These are phyloP conservation scores for Seira ritae DNA, from an alignment of 2,888 invertebrate genomes.

Conservation along the genomic window DNA sequence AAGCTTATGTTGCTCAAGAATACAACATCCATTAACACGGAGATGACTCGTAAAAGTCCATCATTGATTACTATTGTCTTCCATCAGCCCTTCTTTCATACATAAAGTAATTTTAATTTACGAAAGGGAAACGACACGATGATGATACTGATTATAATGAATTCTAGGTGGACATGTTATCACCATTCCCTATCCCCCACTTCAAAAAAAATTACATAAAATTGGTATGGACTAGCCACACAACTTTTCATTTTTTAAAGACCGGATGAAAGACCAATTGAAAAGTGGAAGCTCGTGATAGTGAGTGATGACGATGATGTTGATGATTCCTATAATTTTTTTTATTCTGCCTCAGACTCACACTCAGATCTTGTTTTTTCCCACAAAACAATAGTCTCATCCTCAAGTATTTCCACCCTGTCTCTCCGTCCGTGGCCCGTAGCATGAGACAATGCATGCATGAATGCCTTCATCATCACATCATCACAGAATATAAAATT, in stretches of 20 bases:
- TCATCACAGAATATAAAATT: background rate
- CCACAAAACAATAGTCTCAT: slow-evolving; percentile 38
- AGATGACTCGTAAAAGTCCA: background rate
- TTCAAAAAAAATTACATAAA: background rate
- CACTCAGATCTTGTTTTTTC: slow-evolving; percentile 50
- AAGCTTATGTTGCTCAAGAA: background rate
- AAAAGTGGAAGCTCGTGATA: slow-evolving; percentile 26
- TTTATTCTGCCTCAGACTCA: no score
- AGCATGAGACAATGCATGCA: slow-evolving; percentile 35
- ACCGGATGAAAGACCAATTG: slow-evolving; percentile 57
- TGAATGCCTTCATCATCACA: background rate
- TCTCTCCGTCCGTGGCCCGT: slow-evolving; percentile 9
- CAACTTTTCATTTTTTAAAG: slow-evolving; percentile 22
- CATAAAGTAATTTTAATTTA: no score
- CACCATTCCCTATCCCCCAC: background rate
- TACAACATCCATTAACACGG: slow-evolving; percentile 6
- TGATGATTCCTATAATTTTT: slow-evolving; percentile 47
- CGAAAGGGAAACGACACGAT: no score
- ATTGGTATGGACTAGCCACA: slow-evolving; percentile 5
- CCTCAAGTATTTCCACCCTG: background rate
- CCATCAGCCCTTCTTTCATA: no score
- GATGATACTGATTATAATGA: no score
- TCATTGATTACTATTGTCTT: background rate
- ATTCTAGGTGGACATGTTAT: background rate
- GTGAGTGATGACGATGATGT: no score